Evolutionary conservation across 2,797 vertebrate species (phyloP).

Genomic region (Sebastes steindachneri): DNA sequence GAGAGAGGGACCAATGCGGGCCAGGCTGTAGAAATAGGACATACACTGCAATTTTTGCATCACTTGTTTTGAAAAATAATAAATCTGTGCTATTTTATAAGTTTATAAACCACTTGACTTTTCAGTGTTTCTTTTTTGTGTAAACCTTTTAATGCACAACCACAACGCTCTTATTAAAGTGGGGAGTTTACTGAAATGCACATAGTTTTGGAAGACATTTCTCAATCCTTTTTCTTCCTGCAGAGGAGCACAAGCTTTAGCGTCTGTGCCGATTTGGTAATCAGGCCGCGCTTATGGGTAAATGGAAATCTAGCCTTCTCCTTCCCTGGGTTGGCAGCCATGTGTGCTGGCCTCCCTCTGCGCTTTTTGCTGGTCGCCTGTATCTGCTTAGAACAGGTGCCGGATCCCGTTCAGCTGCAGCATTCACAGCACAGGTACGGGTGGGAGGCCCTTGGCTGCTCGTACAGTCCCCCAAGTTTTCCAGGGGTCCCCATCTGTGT

Average conservation of each 20-base stretch:
- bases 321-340: conserved; percentile 78
- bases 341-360: conserved; percentile 71
- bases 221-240: conserved; percentile 44
- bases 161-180: conserved; percentile 8
- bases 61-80: neutral
- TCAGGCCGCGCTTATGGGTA: conserved; percentile 68
- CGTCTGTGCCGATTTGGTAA: conserved; percentile 72
- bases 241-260: conserved; percentile 38
- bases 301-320: conserved; percentile 81
- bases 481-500: conserved; percentile 86
- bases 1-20: conserved; percentile 19
- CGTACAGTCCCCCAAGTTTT: conserved; percentile 82
- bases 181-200: conserved; percentile 34
- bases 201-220: conserved; percentile 40
- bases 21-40: conserved; percentile 49
- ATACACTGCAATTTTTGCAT: conserved; percentile 22
- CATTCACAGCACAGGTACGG: conserved; percentile 84
- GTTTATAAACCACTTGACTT: neutral
- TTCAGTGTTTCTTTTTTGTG: neutral
- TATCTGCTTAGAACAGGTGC: conserved; percentile 88
- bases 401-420: conserved; percentile 77
- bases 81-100: neutral
- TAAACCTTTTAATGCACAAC: neutral
- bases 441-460: conserved; percentile 83
- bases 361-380: conserved; percentile 69